Evolutionary conservation across 2,888 invertebrate genomes (phyloP), one percentile per base, ranked within the genome.

Genomic region (Philopedon plagiatum): DNA sequence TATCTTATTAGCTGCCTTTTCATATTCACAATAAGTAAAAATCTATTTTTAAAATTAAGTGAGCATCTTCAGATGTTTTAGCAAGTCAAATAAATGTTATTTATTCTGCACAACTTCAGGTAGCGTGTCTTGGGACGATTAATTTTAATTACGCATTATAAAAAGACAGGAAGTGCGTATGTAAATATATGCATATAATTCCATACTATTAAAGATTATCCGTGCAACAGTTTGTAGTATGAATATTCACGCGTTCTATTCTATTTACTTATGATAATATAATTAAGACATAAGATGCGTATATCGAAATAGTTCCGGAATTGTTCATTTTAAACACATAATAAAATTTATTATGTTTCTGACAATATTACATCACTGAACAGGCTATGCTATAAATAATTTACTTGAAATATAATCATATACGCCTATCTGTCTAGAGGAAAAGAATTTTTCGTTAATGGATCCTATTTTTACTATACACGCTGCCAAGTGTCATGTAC

Each of bases 391-490:
- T 65, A 65, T 56, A 57, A 65, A 65, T 65, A 65, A 46, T 44
- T 46, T 57, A 65, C 65, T 46, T 65, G 65, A 56, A 57, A 57
- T 44, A 32, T 65, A 57, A n/a, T 65, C 56, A 41, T 56, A 57
- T 44, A 29, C 29, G 51, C 13, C 63, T 23, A 63, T 34, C 57
- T 41, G 57, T 46, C 65, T 65, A 41, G 13, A 18, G 18, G 57
- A 32, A 37, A 32, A 18, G 61, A 54, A 61, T 61, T 68, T 68
- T 56, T 54, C 61, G 56, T 62, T 68, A 68, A 68, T 68, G 68
- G 68, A 61, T 44, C 51, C 68, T 68, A 68, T 68, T 68, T 68
- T 62, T 44, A 60, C 54, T 65, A 57, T 65, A 57, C 65, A 49
- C 51, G 60, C 49, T 37, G 54, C 39, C 56, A 51, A 51, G 13